phyloP scores from a whole-genome alignment of 2,888 invertebrate species.

The Exocentrus adspersus region DNA sequence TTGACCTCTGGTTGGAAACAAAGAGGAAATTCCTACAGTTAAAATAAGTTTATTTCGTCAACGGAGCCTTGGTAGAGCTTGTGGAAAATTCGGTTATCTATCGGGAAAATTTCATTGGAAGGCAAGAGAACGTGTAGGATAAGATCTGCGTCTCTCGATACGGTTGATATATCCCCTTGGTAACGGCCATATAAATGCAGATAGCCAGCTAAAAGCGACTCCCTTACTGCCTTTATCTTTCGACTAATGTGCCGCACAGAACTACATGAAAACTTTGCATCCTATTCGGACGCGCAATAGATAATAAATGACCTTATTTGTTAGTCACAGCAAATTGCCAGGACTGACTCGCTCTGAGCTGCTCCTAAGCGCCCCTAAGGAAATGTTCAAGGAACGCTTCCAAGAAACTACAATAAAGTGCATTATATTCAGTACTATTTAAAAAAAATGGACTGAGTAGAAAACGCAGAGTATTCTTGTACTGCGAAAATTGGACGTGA shows the following conservation, averaged over 20 bases:
- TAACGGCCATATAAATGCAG: constrained; percentile 47
- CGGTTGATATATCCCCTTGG: constrained; percentile 45
- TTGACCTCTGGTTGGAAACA: constrained; percentile 30
- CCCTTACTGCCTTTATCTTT: constrained; percentile 43
- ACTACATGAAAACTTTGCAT: constrained; percentile 40
- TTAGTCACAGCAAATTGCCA: constrained; percentile 27
- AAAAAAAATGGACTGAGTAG: too few relatives aligned
- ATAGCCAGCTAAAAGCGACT: constrained; percentile 41
- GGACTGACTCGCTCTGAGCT: constrained; percentile 4
- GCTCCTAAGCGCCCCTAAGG: constrained; percentile 1
- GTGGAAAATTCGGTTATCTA: constrained; percentile 46
- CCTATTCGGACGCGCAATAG: constrained; percentile 29
- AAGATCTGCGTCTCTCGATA: constrained; percentile 46
- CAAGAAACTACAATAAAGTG: too few relatives aligned
- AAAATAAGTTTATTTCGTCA: constrained; percentile 37
- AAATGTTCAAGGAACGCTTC: constrained; percentile 3
- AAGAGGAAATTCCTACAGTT: constrained; percentile 28
- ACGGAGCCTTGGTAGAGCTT: constrained; percentile 31
- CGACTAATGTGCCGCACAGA: constrained; percentile 37
- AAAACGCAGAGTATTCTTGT: too few relatives aligned
- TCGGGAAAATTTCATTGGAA: constrained; percentile 45
- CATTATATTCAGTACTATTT: too few relatives aligned
- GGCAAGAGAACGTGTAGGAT: constrained; percentile 42
- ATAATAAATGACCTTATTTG: constrained; percentile 32
- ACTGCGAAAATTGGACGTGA: too few relatives aligned